Evolutionary conservation across 2,113 vertebrate species (phyloP).

Genomic region (Sorex fumeus): DNA sequence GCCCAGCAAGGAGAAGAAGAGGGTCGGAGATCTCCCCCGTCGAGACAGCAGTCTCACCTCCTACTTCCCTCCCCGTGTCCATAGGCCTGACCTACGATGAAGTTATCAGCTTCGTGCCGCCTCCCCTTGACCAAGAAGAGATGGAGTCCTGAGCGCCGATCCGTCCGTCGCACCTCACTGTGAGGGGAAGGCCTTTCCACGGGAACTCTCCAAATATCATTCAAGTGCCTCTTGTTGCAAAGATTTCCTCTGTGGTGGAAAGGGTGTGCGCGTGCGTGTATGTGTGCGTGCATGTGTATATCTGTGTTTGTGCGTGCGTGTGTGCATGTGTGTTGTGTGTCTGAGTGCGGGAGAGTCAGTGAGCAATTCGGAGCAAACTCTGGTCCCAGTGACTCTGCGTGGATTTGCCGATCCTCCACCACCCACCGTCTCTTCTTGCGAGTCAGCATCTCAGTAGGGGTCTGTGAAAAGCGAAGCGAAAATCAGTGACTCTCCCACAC

Average conservation of each 20-base stretch:
- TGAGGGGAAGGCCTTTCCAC: constrained; percentile 90
- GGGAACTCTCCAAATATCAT: constrained; percentile 90
- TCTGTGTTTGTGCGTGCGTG: too few species aligned
- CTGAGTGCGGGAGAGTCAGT: constrained; percentile 62
- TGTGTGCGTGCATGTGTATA: not conserved
- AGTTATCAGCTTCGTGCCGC: constrained; percentile 95
- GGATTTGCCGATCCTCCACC: constrained; percentile 73
- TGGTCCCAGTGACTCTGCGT: constrained; percentile 77
- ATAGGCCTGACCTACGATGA: constrained; percentile 97
- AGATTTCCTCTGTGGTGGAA: constrained; percentile 90
- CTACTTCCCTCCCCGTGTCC: constrained; percentile 12
- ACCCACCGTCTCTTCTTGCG: constrained; percentile 71
- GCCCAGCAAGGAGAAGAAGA: too few species aligned
- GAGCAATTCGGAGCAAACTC: constrained; percentile 56
- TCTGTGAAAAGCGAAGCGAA: constrained; percentile 60
- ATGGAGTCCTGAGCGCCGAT: constrained; percentile 95
- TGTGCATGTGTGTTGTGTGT: constrained; percentile 40
- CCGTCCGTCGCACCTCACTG: constrained; percentile 86
- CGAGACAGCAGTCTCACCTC: not conserved
- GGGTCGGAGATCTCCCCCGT: not conserved
- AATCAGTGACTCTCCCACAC: not conserved
- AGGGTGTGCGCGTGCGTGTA: constrained; percentile 80
- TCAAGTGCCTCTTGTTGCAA: constrained; percentile 96
- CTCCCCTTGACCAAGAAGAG: constrained; percentile 95
- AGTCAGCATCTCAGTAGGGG: constrained; percentile 70